Conservation (phyloP, 2,888 invertebrate genomes). For the Hymenopus coronatus region DNA sequence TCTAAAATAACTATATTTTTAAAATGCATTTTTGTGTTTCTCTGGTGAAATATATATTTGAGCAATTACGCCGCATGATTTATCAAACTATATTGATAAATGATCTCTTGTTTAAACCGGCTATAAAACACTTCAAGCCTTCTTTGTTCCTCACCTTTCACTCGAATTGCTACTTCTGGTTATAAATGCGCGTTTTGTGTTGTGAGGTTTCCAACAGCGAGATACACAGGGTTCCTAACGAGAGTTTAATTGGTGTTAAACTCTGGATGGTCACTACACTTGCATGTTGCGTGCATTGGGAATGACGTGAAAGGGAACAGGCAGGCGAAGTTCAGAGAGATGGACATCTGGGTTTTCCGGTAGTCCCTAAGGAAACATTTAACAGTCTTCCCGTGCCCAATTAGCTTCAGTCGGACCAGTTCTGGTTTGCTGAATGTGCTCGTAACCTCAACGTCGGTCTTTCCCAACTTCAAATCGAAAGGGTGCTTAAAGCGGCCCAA, state of each 20-base stretch:
- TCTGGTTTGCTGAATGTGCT: not conserved
- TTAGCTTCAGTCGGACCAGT: not conserved
- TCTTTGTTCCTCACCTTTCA: too few species aligned
- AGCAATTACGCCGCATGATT: too few species aligned
- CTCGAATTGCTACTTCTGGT: too few species aligned
- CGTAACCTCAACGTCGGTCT: not conserved
- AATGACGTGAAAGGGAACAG: not conserved
- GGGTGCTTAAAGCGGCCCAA: not conserved
- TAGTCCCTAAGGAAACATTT: not conserved
- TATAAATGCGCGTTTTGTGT: too few species aligned
- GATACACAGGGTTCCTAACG: not conserved
- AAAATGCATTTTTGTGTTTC: too few species aligned
- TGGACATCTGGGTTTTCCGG: not conserved
- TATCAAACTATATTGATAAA: too few species aligned
- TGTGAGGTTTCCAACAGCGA: not conserved
- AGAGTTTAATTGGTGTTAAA: not conserved
- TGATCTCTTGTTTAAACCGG: too few species aligned
- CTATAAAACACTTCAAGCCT: too few species aligned
- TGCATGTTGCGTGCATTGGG: not conserved
- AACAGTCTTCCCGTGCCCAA: conserved; percentile 8
- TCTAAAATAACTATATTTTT: too few species aligned
- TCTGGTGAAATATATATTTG: too few species aligned
- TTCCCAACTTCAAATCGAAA: not conserved
- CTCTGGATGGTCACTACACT: not conserved
- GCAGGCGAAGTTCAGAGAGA: not conserved